Evolutionary conservation across 2,113 vertebrate genomes (phyloP), one percentile per base, ranked within the genome.

Genomic region (Chrysemys picta): DNA sequence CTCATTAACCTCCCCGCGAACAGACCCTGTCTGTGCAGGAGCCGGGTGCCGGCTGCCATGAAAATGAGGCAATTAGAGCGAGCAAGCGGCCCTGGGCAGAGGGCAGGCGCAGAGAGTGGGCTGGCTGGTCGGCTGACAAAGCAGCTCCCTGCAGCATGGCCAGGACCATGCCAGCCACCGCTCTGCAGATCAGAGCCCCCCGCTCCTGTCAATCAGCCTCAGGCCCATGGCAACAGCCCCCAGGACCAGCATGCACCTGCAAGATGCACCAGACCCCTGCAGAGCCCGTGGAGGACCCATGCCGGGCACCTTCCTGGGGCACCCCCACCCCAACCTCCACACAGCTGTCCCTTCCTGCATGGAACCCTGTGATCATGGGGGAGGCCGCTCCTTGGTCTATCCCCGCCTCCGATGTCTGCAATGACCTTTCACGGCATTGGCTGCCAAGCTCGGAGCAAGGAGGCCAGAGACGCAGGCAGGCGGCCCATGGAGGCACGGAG

Each of bases 1-100:
- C 13, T 38, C 0, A 0, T 45, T 88, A 31, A 22, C 29, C 29
- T 29, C 21, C 69, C 72, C 1, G 12, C 2, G 4, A 24, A 22
- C 25, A 27, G 75, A 13, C 75, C 42, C 75, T 29, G 75, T 27
- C 24, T 47, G 65, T 8, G 65, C 65, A 21, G 65, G n/a, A 38
- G n/a, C 65, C 8, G 35, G 62, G 17, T 19, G 10, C 19, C 8
- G 9, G 65, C 65, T 38, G 35, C 65, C 65, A 72, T 10, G n/a
- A 38, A 9, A n/a, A 72, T 10, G 65, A 69, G 19, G 62, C 19
- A 72, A 72, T 22, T 69, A 69, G n/a, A 72, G n/a, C 8, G 4
- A 69, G n/a, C 35, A 8, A 10, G n/a, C 35, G 10, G 65, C 65
- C 65, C 65, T 10, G 62, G 62, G 16, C 62, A n/a, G 62, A n/a